phyloP scores from a whole-genome alignment of 2,888 invertebrate genomes.

The Helleia helle region DNA sequence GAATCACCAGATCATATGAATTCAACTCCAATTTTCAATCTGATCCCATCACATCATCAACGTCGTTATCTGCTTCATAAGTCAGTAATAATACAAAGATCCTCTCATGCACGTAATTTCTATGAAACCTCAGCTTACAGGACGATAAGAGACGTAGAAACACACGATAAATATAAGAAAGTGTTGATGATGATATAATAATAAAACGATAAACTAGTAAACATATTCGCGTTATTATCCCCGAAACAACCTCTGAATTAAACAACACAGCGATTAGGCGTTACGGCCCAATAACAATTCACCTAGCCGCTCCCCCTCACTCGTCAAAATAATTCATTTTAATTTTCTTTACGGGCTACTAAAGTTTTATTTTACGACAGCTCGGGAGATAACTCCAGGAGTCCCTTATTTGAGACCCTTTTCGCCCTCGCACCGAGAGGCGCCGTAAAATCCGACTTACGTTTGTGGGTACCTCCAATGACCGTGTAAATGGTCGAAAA shows the following conservation, averaged over 20 bases:
- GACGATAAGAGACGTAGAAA: no score
- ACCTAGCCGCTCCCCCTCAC: constrained; percentile 49
- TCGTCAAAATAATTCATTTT: constrained; percentile 75
- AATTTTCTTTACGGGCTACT: constrained; percentile 72
- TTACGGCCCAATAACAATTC: constrained; percentile 54
- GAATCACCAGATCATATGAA: no score
- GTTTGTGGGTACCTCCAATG: constrained; percentile 14
- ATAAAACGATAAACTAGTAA: no score
- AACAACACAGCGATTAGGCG: constrained; percentile 55
- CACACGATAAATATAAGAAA: no score
- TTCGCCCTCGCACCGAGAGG: constrained; percentile 25
- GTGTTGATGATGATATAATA: no score
- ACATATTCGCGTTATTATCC: constrained; percentile 6
- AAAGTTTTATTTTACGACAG: constrained; percentile 72
- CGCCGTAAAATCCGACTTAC: constrained; percentile 15
- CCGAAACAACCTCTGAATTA: constrained; percentile 34
- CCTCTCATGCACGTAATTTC: no score
- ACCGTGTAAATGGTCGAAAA: constrained; percentile 20
- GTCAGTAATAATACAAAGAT: no score
- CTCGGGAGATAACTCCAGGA: constrained; percentile 64
- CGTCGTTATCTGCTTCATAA: no score
- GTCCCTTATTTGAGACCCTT: constrained; percentile 51
- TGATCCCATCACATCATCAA: no score
- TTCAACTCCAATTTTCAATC: no score
- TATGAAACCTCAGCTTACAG: no score